A percentile compares a stretch with the other conserved stretches of the same genome.
These are phyloP conservation scores for Rhagologus leucostigma DNA, from an alignment of 2,113 vertebrate species.

Conservation along the genomic window DNA sequence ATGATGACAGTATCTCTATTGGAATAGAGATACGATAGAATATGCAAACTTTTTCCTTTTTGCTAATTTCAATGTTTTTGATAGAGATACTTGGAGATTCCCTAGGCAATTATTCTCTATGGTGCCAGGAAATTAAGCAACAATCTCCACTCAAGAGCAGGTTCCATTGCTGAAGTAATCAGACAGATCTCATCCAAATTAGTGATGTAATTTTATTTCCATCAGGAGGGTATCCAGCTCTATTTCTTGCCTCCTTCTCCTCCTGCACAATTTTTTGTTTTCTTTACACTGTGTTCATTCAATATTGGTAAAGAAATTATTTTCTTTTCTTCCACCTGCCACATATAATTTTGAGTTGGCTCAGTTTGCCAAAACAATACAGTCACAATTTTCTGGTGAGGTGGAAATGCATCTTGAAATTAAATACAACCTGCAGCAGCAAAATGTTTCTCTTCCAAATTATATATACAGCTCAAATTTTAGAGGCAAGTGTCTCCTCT, in stretches of 20 bases:
- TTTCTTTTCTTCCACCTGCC: not conserved
- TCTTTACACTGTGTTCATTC: not conserved
- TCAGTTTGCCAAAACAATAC: not conserved
- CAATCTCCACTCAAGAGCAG: not conserved
- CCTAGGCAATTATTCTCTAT: not conserved
- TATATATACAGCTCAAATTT: not conserved
- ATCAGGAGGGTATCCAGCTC: not conserved
- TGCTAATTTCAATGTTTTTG: not conserved
- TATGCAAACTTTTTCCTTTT: not conserved
- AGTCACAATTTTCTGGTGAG: not conserved
- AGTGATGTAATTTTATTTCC: not conserved
- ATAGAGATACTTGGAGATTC: not conserved
- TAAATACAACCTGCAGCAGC: not conserved
- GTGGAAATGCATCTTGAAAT: not conserved
- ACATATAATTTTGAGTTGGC: not conserved
- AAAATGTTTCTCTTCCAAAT: not conserved
- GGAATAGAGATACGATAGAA: not conserved
- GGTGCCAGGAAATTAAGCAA: not conserved
- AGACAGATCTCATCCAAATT: not conserved
- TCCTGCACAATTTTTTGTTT: not conserved
- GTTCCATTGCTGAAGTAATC: not conserved
- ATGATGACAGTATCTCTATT: not conserved
- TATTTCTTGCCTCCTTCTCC: not conserved
- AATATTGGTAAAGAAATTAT: not conserved
- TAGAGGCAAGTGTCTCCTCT: not conserved